Base-by-base conservation (phyloP, 2,888 invertebrate species). In the Altica lythri region DNA sequence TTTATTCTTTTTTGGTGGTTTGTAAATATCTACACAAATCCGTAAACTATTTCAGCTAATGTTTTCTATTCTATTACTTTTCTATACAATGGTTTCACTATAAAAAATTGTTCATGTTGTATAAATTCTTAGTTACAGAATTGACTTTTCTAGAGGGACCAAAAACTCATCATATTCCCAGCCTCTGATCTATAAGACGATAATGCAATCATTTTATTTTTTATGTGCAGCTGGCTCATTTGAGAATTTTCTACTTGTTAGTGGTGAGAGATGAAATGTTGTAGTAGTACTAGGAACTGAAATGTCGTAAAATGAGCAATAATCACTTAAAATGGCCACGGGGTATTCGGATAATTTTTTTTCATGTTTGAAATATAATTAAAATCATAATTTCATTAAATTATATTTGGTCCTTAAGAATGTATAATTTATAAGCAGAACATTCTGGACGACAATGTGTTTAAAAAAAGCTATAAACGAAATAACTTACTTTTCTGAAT, bases 191-290 rank as follows among this genome's bases (percentile, higher is more conserved):
- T 42, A 42, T 34, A 12, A 42, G 38, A 38, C 13, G 30, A 50
- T 55, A 53, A 55, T 59, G 53, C 50, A 53, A 55, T 59, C 47
- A 51, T 54, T 51, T 57, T 27, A 47, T 54, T 57, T 57, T 57
- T 57, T 57, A 53, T 50, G 43, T 43, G 30, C 43, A 48, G 19
- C 43, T 53, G 48, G 47, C 48, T 50, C 13, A 34, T 43, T 35
- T 38, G 19, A 50, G 42, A 50, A 50, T 42, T 50, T 22, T 35
- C 14, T 42, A 16, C 34, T 45, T 45, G 22, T 45, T 45, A 45
- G 45, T 45, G 45, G 45, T 35, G 35, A 45, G 45, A 45, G 45
- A 45, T 45, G 35, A 35, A 14, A 45, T 45, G 34, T 35, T 45
- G 45, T 13, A 45, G 45, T 35, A 45, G 22, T 35, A 45, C 34